Evolutionary conservation across 2,888 invertebrate genomes (phyloP), one percentile per base, ranked within the genome.

Genomic region (Melinaea menophilus): DNA sequence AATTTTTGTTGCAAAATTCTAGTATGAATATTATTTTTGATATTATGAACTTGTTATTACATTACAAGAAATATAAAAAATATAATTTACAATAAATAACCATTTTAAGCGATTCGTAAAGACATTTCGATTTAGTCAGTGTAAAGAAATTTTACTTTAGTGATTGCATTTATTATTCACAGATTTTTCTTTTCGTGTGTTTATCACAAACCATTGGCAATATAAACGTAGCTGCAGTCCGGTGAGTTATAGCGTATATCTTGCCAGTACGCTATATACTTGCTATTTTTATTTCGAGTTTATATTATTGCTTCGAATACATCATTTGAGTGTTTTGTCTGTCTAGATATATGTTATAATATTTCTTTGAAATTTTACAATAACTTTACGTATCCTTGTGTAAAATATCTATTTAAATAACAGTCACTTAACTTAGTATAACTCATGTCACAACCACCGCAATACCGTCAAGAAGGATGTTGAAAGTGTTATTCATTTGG

Each of bases 251-350:
- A 65, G 81, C 74, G 66, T 72, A 77, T 85, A 85, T 85, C 84
- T 82, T 81, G 78, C 78, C 77, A 81, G 80, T 85, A 83, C 84
- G 84, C 84, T 86, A 85, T 83, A 84, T 84, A 77, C 80, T 77
- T 73, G 75, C 79, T 75, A 75, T 22, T 22, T 22, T 22, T 22
- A 22, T 22, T 22, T 22, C 22, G 1, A 75, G 79, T 81, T 73
- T 82, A 80, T 79, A 22, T 65, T 67, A 65, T 61, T 56, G n/a
- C 63, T 58, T 58, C 55, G 35, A 48, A 58, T 12, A 41, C 54
- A 9, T 22, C 31, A 22, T 7, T 22, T 22, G 31, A 22, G 22
- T 22, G 22, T 22, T 22, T 22, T 22, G 22, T 22, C 22, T 22
- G 22, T 22, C 22, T 22, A 22, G 22, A 22, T 22, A 22, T 22